Base-by-base conservation (phyloP, 30 jellyfish, hydroid and myxozoan genomes). In the Aurelia sp. region DNA sequence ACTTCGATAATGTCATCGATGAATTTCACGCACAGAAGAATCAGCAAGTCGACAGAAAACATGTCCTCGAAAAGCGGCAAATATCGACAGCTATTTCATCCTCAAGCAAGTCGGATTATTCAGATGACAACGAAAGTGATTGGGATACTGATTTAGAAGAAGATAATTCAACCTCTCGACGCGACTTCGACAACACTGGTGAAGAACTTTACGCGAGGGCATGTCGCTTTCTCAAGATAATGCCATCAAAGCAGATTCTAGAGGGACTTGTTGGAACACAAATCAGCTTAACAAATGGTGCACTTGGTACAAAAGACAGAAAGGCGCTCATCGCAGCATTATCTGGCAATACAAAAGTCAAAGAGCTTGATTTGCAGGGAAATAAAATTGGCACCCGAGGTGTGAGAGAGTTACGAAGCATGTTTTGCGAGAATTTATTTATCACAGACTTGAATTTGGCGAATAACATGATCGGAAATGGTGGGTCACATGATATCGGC, bases 81-180 rank as follows among this genome's bases (percentile, higher is more conserved):
- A 51, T 70, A n/a, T 17, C 79, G 58, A 31, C 38, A n/a, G 77
- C 55, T 44, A 8, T 0, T 44, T 44, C 55, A 44, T 44, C 55
- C 55, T 44, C 8, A 12, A 44, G 55, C 55, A 44, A 13, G 9
- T 44, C 55, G 15, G 13, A 44, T 9, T 44, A 8, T 44, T 44
- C 15, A 9, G 9, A 9, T 44, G 55, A 44, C 62, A 59, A 47
- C 33, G 92, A 70, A 33, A 27, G 58, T 51, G 86, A 33, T 33
- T 68, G 88, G 82, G 94, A 85, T 30, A 85, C 94, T 0, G 94
- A 85, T 50, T 50, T 85, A 57, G 94, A 85, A 24, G 82, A 80
- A 44, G 55, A 44, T 5, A 8, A 44, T 0, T 7, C 55, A 44
- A 44, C 55, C 2, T 7, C 55, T 44, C 55, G 15, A 44, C 55